phyloP scores from a whole-genome alignment of 2,797 vertebrate species.

The Molossus alvarezi region DNA sequence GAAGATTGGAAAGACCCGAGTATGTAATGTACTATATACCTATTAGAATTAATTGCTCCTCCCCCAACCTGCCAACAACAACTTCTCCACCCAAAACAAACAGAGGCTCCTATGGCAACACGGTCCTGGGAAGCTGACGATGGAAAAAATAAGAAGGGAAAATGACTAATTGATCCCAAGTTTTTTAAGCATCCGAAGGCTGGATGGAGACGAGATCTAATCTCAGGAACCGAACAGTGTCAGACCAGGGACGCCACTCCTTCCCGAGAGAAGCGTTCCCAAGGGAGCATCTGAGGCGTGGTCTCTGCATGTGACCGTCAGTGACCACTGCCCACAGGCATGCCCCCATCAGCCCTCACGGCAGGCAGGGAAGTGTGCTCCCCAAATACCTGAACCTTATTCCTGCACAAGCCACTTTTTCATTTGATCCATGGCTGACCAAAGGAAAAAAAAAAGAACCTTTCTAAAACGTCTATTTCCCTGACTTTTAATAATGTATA shows the following conservation, averaged over 20 bases:
- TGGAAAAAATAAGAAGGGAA: constrained; percentile 87
- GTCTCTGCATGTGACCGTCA: neutral
- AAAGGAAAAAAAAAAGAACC: neutral
- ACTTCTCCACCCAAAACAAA: constrained; percentile 90
- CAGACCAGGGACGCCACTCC: neutral
- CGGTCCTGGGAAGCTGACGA: constrained; percentile 86
- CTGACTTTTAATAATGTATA: neutral
- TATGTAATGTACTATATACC: constrained; percentile 84
- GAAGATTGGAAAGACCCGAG: constrained; percentile 67
- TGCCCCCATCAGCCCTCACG: neutral
- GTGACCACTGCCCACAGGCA: accelerated
- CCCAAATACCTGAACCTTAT: constrained; percentile 17
- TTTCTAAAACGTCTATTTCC: neutral
- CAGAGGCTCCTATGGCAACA: constrained; percentile 89
- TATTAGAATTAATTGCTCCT: constrained; percentile 87
- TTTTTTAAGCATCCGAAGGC: constrained; percentile 77
- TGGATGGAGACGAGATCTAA: constrained; percentile 40
- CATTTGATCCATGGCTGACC: constrained; percentile 12
- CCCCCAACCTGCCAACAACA: constrained; percentile 76
- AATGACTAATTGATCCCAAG: constrained; percentile 85
- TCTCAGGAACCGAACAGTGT: neutral
- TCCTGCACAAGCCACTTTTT: neutral
- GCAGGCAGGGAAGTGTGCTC: neutral
- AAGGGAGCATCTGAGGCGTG: neutral
- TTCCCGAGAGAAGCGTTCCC: neutral